These are phyloP conservation scores for Drosophila niveifrons DNA, from an alignment of 2,888 invertebrate genomes.

Conservation along the genomic window DNA sequence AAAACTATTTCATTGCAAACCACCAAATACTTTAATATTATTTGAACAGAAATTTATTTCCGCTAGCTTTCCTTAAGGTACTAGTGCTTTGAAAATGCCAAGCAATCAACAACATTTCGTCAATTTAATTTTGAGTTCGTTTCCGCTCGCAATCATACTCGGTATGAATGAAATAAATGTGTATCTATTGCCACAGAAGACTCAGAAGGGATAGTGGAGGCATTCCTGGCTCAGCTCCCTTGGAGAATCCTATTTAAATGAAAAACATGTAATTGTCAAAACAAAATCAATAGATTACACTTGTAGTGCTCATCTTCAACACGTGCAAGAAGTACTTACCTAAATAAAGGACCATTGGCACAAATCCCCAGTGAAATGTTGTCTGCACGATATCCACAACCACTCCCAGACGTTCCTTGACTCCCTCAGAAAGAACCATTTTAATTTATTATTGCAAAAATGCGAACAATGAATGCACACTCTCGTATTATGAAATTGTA, in stretches of 20 bases:
- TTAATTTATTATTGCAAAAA: conserved; percentile 27
- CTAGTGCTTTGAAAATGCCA: conserved; percentile 37
- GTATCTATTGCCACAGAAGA: conserved; percentile 83
- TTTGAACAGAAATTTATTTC: conserved; percentile 67
- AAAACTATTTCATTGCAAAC: not conserved
- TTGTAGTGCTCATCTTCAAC: conserved; percentile 32
- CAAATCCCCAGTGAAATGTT: conserved; percentile 90
- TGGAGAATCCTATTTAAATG: conserved; percentile 87
- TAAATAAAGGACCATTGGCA: conserved; percentile 89
- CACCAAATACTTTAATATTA: conserved; percentile 5
- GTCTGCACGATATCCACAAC: conserved; percentile 88
- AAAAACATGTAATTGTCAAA: conserved; percentile 26
- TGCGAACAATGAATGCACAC: conserved; percentile 25
- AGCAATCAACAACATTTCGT: conserved; percentile 41
- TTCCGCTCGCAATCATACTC: conserved; percentile 3
- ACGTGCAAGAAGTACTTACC: conserved; percentile 86
- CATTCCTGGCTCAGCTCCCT: conserved; percentile 90
- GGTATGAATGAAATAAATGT: conserved; percentile 3
- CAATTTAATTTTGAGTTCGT: conserved; percentile 32
- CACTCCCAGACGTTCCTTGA: conserved; percentile 88
- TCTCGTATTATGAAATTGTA: conserved; percentile 49
- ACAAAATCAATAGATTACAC: conserved; percentile 32
- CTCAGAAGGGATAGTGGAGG: conserved; percentile 86
- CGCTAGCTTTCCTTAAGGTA: conserved; percentile 43
- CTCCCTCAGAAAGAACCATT: conserved; percentile 86